Conservation (phyloP, 1,140 invertebrate genomes). For the Euglossa dilemma region DNA sequence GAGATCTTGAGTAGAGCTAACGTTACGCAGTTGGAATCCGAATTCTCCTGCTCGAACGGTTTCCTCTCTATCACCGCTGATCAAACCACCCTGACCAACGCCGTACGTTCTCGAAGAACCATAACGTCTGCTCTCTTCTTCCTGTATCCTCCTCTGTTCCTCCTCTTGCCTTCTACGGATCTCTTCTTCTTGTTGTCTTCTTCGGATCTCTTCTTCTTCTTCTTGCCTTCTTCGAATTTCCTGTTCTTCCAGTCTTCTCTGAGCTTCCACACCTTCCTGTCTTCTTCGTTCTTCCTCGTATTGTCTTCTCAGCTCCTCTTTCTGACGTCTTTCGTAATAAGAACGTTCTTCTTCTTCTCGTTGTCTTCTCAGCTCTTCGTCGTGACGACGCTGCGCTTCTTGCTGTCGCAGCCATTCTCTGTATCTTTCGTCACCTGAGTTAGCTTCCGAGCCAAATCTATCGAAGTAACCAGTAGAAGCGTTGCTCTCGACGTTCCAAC, state of each 20-base stretch:
- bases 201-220: not conserved
- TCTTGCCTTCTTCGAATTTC: constrained; percentile 14
- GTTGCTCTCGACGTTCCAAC: constrained; percentile 30
- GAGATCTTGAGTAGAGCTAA: constrained; percentile 68
- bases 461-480: constrained; percentile 9
- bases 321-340: too few species aligned
- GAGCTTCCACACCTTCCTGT: constrained; percentile 46
- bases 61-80: constrained; percentile 73
- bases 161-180: constrained; percentile 19
- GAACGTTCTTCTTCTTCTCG: too few species aligned
- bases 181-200: constrained; percentile 36
- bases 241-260: constrained; percentile 1
- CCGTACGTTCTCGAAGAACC: not conserved
- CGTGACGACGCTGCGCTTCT: not conserved
- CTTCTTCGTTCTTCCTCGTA: constrained; percentile 51
- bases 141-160: constrained; percentile 42
- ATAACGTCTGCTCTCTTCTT: constrained; percentile 51
- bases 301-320: constrained; percentile 38
- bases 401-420: constrained; percentile 19
- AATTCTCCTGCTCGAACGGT: constrained; percentile 63
- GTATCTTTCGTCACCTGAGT: constrained; percentile 30
- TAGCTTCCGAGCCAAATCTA: not conserved
- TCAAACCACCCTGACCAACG: constrained; percentile 50
- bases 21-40: constrained; percentile 62
- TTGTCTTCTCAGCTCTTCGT: not conserved